Conservation (phyloP, 2,113 vertebrate species). For the Tonatia bakeri region DNA sequence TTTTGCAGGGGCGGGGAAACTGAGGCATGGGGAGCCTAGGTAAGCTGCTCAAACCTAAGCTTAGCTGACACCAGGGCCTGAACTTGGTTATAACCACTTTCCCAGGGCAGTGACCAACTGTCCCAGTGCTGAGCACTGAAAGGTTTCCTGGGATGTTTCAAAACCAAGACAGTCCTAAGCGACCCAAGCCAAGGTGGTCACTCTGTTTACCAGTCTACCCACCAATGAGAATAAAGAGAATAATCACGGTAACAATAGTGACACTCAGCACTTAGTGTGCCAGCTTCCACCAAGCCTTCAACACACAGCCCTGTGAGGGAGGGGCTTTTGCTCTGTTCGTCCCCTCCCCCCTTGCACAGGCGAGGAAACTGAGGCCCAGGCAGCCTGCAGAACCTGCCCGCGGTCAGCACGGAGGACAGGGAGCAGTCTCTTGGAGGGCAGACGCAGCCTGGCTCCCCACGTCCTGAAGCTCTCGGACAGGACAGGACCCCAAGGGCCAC, state of each 20-base stretch:
- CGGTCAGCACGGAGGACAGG: fast-evolving
- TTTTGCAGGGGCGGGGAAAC: neutral
- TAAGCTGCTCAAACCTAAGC: neutral
- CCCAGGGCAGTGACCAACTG: fast-evolving
- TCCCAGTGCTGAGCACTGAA: neutral
- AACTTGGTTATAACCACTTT: neutral
- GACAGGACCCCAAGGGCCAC: neutral
- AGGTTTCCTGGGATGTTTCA: neutral
- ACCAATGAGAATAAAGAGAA: neutral
- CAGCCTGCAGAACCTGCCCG: neutral
- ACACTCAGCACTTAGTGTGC: fast-evolving
- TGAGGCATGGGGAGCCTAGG: neutral
- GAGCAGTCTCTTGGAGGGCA: neutral
- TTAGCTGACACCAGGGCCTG: neutral
- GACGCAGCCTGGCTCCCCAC: fast-evolving
- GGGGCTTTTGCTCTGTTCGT: neutral
- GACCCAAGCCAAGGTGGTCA: neutral
- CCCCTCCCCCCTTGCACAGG: neutral
- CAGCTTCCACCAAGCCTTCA: fast-evolving
- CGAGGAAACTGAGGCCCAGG: neutral
- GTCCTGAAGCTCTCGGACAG: neutral
- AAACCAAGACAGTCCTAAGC: neutral
- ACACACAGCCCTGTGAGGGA: neutral
- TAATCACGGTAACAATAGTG: neutral
- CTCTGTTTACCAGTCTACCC: neutral